Percentiles rank a stretch among this genome's conserved stretches.
Evolutionary conservation across 2,797 vertebrate genomes (phyloP).

Genomic region (Pipistrellus pygmaeus): DNA sequence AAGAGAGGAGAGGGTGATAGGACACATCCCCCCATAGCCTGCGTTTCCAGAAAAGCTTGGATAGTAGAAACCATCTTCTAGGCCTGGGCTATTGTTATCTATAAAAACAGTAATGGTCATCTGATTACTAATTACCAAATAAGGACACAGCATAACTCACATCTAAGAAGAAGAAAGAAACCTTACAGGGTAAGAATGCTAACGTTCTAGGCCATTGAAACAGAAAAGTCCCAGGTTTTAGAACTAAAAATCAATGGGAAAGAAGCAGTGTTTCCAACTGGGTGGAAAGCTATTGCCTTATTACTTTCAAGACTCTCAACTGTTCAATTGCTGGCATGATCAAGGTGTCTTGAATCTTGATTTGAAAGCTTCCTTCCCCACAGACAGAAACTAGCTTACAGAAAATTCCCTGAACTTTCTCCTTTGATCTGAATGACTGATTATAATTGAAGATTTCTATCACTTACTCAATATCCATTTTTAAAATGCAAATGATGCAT

Average conservation of each 20-base stretch:
- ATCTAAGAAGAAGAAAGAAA: neutral
- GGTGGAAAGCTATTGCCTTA: neutral
- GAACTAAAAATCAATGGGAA: neutral
- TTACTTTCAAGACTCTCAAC: neutral
- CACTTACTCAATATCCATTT: neutral
- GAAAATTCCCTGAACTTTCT: neutral
- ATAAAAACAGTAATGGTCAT: neutral
- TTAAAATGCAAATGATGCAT: neutral
- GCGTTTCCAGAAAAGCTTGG: neutral
- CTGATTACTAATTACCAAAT: neutral
- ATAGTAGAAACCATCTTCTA: neutral
- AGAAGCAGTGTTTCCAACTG: neutral
- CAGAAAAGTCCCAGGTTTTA: neutral
- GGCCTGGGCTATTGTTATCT: neutral
- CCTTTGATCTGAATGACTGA: neutral
- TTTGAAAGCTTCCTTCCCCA: neutral
- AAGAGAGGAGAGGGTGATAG: neutral
- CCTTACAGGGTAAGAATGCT: neutral
- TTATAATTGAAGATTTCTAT: neutral
- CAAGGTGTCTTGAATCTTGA: neutral
- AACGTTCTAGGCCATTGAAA: neutral
- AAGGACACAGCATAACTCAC: neutral
- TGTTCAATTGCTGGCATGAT: neutral
- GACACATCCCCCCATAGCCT: neutral
- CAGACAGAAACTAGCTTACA: neutral